phyloP scores from a whole-genome alignment of 2,113 vertebrate species.

The Hippoglossus stenolepis region DNA sequence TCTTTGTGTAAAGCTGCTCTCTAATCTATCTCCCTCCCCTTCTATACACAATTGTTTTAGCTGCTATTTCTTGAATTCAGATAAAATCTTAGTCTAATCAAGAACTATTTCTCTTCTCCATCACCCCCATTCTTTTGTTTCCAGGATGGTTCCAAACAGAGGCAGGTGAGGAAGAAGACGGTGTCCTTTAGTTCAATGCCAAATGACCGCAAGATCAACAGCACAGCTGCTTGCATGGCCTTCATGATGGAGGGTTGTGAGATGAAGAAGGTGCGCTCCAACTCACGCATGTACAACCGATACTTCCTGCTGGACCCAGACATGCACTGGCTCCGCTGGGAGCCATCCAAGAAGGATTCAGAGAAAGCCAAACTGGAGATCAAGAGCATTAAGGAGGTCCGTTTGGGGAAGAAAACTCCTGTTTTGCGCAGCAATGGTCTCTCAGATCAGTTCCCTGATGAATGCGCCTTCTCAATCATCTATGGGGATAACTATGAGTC shows the following conservation, averaged over 20 bases:
- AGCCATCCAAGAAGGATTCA: conserved; percentile 93
- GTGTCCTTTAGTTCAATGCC: conserved; percentile 96
- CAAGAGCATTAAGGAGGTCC: conserved; percentile 92
- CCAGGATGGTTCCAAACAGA: conserved; percentile 91
- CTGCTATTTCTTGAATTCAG: conserved; percentile 16
- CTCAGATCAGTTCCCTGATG: conserved; percentile 91
- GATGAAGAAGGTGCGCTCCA: conserved; percentile 95
- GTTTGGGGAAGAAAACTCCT: conserved; percentile 92
- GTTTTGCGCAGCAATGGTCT: conserved; percentile 91
- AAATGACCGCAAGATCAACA: conserved; percentile 91
- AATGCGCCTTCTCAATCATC: conserved; percentile 94
- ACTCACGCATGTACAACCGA: conserved; percentile 94
- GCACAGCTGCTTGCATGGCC: conserved; percentile 92
- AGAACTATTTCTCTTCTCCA: conserved; percentile 18
- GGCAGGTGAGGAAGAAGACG: conserved; percentile 89
- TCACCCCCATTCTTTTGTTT: conserved; percentile 40
- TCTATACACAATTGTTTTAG: not conserved
- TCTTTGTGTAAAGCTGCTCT: not conserved
- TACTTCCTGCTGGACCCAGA: conserved; percentile 92
- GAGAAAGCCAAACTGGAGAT: conserved; percentile 95
- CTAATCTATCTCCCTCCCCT: conserved; percentile 1
- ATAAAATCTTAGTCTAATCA: conserved; percentile 31
- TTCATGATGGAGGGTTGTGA: conserved; percentile 96
- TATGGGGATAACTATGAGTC: conserved; percentile 95
- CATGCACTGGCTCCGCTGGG: conserved; percentile 91